Evolutionary conservation across 1,140 invertebrate species (phyloP).

Genomic region (Macrocentrus cingulum): DNA sequence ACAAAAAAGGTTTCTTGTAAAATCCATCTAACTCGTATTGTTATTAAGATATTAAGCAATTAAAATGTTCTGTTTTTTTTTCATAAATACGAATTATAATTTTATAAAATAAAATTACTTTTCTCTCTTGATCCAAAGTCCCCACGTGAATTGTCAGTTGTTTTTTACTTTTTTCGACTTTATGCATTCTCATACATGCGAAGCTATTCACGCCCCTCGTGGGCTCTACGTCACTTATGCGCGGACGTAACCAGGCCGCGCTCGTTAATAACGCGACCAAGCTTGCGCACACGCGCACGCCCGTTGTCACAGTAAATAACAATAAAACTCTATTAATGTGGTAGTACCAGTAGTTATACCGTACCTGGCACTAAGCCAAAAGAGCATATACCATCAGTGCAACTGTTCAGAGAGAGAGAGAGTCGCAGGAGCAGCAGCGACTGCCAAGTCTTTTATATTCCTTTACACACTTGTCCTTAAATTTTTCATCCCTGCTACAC

Average conservation of each 20-base stretch:
- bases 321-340: slow-evolving; percentile 60
- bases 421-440: too few species aligned
- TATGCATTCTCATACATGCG: too few species aligned
- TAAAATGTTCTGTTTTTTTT: too few species aligned
- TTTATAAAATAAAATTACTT: too few species aligned
- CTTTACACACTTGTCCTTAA: not conserved
- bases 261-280: slow-evolving; percentile 43
- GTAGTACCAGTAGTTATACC: slow-evolving; percentile 51
- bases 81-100: too few species aligned
- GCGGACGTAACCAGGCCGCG: slow-evolving; percentile 29
- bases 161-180: not conserved
- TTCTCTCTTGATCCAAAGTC: too few species aligned
- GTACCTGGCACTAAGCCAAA: slow-evolving; percentile 49
- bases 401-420: too few species aligned
- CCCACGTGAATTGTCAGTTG: too few species aligned
- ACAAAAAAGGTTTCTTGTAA: too few species aligned
- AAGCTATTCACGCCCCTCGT: slow-evolving; percentile 8
- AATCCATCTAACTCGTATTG: too few species aligned
- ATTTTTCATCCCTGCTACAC: too few species aligned
- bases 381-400: slow-evolving; percentile 47
- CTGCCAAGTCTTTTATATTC: not conserved
- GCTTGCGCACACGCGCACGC: slow-evolving; percentile 16
- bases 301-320: slow-evolving; percentile 55
- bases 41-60: too few species aligned
- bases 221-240: slow-evolving; percentile 24